Base-by-base conservation (phyloP, 2,113 vertebrate genomes). In the Isurus oxyrinchus region DNA sequence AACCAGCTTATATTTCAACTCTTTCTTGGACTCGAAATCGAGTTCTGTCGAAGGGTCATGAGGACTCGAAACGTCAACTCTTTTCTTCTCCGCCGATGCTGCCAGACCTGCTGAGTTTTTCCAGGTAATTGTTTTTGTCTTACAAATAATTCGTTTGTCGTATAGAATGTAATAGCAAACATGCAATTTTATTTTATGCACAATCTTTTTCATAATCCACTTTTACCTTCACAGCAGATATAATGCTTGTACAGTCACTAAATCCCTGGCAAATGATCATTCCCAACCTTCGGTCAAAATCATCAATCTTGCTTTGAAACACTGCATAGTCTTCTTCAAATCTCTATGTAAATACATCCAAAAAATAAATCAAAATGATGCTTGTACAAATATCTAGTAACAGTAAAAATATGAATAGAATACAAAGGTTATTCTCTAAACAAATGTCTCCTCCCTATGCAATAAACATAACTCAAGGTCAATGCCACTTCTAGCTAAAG, bases 251-350 rank as follows among this genome's bases (percentile, higher is more conserved):
- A 96, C 98, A 98, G 96, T 98, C 98, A 0, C 97, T 96, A 7
- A 98, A 98, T 35, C 96, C 98, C 55, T 97, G 97, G 97, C 97
- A 97, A 88, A 98, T 97, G 96, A 98, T 97, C 0, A 97, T 97
- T 76, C 98, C 98, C 97, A 99, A 97, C 2, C 97, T 96, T 79
- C 97, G 97, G 27, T 98, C 98, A 69, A 97, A 96, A 1, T 98
- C 98, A 91, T 97, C 81, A 27, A 98, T 97, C 96, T 98, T 98
- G 61, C 96, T 97, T 97, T 98, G 97, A 96, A 98, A 98, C 31
- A 97, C 96, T 0, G 81, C 97, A 35, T 97, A 98, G 81, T 98
- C 98, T 0, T 19, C 96, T 69, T 98, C 96, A 96, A 98, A 97
- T 96, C 97, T 96, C 98, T 98, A 69, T 95, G 66, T 53, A 95